Evolutionary conservation across 2,888 invertebrate genomes (phyloP), one percentile per base, ranked within the genome.

Genomic region (Stenichneumon culpator): DNA sequence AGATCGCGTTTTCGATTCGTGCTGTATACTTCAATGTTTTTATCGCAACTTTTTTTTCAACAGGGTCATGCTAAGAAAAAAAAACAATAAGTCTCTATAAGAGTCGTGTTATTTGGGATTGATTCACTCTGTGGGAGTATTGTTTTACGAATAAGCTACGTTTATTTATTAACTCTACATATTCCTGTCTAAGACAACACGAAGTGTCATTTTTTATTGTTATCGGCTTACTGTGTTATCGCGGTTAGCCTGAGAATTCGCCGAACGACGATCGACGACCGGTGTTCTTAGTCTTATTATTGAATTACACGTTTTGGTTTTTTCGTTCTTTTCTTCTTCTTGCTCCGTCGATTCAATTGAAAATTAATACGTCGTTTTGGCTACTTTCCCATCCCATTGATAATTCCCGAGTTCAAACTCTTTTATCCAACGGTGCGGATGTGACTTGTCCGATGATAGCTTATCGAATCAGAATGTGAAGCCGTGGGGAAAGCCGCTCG

Each of bases 401-500:
- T 70, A 73, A 72, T 47, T 50, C 19, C 39, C 60, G 44, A 57
- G 72, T 32, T 70, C 47, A 39, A 28, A 63, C 47, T 47, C 44
- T 52, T 68, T 80, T 79, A 47, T 84, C 70, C 47, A 70, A 60
- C 54, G 54, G 70, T 47, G 67, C 52, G 32, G 57, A 70, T 39
- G 70, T 65, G 77, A 68, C 72, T 81, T 69, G 52, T 79, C 72
- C 63, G 50, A 44, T 54, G 47, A 22, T 68, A 54, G 25, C 95
- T 96, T 96, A 89, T 96, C 95, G 92, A 97, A 97, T 91, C 97
- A 96, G 94, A 97, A 97, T 86, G 95, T 95, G 93, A 96, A 97
- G 65, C 96, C 95, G 6, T 95, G 96, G 0, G 96, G 96, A 93
- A 95, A 96, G 32, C 95, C 94, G 47, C 93, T 93, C 7, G 95